Evolutionary conservation across 2,113 vertebrate species (phyloP).

Genomic region (Indicator indicator): DNA sequence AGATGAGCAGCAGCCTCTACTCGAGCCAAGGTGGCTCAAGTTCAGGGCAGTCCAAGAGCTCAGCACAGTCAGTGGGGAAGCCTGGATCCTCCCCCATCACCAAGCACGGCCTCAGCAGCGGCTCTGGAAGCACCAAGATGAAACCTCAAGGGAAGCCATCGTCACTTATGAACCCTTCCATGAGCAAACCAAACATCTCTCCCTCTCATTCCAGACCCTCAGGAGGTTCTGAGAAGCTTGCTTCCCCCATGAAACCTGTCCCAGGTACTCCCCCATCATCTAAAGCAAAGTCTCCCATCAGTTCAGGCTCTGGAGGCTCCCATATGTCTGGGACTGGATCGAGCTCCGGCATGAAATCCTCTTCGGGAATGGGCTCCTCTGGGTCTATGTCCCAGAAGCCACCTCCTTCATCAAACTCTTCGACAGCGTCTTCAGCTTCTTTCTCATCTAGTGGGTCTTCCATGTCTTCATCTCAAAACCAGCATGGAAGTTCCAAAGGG

Average conservation of each 20-base stretch:
- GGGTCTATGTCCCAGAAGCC: constrained; percentile 86
- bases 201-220: constrained; percentile 95
- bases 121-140: constrained; percentile 87
- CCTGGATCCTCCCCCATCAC: constrained; percentile 94
- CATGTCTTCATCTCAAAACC: constrained; percentile 84
- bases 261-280: constrained; percentile 94
- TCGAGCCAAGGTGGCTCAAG: constrained; percentile 80
- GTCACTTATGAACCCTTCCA: constrained; percentile 93
- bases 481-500: constrained; percentile 90
- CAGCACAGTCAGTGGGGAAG: constrained; percentile 91
- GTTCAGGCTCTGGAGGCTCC: constrained; percentile 86
- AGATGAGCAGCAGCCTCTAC: constrained; percentile 87
- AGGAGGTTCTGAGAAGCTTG: constrained; percentile 89
- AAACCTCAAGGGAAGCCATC: constrained; percentile 96
- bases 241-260: constrained; percentile 95
- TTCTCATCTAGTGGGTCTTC: constrained; percentile 85
- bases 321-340: constrained; percentile 83
- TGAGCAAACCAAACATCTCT: constrained; percentile 96
- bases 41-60: constrained; percentile 89
- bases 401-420: constrained; percentile 82
- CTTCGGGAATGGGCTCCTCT: constrained; percentile 86
- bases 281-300: constrained; percentile 97
- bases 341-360: constrained; percentile 88
- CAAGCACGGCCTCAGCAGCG: constrained; percentile 86
- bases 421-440: constrained; percentile 80